Conservation (phyloP, 2,888 invertebrate species). For the Patella pellucida region DNA sequence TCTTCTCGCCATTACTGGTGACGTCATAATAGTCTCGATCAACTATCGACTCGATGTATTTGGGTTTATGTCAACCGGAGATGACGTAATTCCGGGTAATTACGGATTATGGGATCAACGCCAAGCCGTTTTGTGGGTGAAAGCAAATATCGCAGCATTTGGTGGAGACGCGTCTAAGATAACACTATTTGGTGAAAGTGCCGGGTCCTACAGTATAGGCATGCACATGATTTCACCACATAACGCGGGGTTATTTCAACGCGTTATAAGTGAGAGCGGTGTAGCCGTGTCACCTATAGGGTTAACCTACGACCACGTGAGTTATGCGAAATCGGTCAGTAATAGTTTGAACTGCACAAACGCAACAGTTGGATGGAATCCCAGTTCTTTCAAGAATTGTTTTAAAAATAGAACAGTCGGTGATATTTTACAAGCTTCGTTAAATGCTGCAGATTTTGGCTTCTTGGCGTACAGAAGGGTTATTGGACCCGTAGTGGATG, state of each 20-base stretch:
- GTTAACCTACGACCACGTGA: background rate
- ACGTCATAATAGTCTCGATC: constrained; percentile 47
- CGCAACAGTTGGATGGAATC: background rate
- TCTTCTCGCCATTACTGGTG: constrained; percentile 36
- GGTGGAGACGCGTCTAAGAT: constrained; percentile 44
- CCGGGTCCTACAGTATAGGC: constrained; percentile 45
- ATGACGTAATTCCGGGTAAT: constrained; percentile 49
- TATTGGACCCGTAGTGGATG: constrained; percentile 28
- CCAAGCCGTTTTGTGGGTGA: constrained; percentile 49
- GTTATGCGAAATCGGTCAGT: background rate
- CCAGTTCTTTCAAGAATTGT: constrained; percentile 31
- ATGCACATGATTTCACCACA: constrained; percentile 42
- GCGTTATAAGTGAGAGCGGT: constrained; percentile 51
- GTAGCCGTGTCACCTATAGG: constrained; percentile 21
- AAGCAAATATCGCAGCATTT: constrained; percentile 46
- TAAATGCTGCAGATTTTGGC: background rate
- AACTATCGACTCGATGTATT: constrained; percentile 50
- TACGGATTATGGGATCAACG: constrained; percentile 54
- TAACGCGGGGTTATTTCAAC: constrained; percentile 46
- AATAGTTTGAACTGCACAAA: background rate
- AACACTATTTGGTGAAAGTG: constrained; percentile 53
- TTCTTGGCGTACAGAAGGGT: constrained; percentile 17
- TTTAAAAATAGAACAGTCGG: background rate
- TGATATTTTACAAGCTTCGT: constrained; percentile 23
- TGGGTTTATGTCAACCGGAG: constrained; percentile 51